Conservation (phyloP, 2,113 vertebrate species). For the Asarcornis scutulata region DNA sequence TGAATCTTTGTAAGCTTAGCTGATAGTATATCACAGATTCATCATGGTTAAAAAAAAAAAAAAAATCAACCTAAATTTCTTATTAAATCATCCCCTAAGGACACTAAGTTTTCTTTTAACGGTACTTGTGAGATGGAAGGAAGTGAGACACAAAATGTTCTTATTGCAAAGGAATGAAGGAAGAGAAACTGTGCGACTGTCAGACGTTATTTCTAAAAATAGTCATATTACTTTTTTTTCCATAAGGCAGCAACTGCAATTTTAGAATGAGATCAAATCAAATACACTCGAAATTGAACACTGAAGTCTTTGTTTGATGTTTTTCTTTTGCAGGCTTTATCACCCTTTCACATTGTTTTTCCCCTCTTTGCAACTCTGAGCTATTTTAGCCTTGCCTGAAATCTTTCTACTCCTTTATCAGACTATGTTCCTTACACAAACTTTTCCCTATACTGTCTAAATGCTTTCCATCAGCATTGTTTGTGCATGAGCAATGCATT, state of each 20-base stretch:
- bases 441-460: neutral
- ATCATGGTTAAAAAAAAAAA: neutral
- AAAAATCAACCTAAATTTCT: neutral
- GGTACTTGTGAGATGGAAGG: neutral
- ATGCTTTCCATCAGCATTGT: neutral
- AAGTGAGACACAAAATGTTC: neutral
- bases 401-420: neutral
- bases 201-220: conserved; percentile 22
- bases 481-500: neutral
- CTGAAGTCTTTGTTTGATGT: neutral
- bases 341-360: neutral
- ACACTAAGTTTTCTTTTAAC: neutral
- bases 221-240: neutral
- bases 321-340: neutral
- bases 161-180: neutral
- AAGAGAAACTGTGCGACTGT: neutral
- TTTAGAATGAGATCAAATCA: conserved; percentile 2
- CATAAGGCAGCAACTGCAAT: neutral
- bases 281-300: neutral
- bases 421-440: neutral
- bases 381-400: neutral
- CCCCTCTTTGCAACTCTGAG: neutral
- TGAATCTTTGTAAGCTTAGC: neutral
- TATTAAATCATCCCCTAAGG: neutral
- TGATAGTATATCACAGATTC: neutral